These are phyloP conservation scores for Drosophila ficusphila DNA, from an alignment of 1,140 invertebrate species.

Conservation along the genomic window DNA sequence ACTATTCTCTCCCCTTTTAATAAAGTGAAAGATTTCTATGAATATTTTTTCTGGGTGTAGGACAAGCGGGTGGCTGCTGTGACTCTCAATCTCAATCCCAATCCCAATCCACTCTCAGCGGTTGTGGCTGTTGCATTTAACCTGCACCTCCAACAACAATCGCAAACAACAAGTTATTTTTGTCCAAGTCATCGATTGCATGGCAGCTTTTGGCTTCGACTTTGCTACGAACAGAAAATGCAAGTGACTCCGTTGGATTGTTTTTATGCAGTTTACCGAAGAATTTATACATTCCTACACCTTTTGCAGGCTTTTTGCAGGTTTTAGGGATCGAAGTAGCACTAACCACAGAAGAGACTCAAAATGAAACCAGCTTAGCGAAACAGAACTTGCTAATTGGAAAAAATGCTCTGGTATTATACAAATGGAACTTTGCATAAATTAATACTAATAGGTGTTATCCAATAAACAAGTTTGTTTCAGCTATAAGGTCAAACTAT, in stretches of 20 bases:
- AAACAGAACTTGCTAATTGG: slow-evolving; percentile 30
- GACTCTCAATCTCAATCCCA: slow-evolving; percentile 40
- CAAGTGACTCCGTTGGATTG: slow-evolving; percentile 24
- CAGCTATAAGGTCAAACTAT: slow-evolving; percentile 37
- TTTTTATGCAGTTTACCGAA: slow-evolving; percentile 13
- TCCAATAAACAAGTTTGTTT: slow-evolving; percentile 25
- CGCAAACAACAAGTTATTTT: slow-evolving; percentile 44
- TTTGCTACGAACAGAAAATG: slow-evolving; percentile 19
- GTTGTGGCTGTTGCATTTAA: slow-evolving; percentile 26
- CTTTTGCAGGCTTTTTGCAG: neutral
- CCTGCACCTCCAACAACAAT: slow-evolving; percentile 23
- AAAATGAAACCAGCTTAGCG: neutral
- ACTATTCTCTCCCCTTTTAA: no score
- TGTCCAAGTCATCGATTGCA: slow-evolving; percentile 65
- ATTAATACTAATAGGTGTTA: slow-evolving; percentile 28
- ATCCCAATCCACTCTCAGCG: slow-evolving; percentile 36
- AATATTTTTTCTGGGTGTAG: neutral
- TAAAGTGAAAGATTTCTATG: no score
- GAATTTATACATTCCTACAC: slow-evolving; percentile 17
- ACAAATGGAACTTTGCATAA: slow-evolving; percentile 34
- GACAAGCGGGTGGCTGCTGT: slow-evolving; percentile 39
- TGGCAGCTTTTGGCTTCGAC: slow-evolving; percentile 22
- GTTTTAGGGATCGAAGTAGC: neutral
- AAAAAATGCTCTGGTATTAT: slow-evolving; percentile 9
- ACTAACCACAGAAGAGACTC: neutral